Base-by-base conservation (phyloP, 1,140 invertebrate genomes). In the Andrena cerasifolii region DNA sequence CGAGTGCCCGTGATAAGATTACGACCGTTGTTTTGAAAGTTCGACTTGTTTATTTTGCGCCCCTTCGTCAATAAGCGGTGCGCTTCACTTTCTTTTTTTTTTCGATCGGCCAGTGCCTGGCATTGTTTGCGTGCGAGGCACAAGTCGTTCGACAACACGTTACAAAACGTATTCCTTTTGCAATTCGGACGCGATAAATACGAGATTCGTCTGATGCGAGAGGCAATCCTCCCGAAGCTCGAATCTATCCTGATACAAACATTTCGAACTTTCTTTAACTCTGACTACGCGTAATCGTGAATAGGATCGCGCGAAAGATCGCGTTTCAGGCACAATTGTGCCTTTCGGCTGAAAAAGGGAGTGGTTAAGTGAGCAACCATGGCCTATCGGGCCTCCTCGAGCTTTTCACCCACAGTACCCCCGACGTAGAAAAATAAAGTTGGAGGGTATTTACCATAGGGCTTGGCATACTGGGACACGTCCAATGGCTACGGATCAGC, bases 1-100 rank as follows among this genome's bases (percentile, higher is more conserved):
- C 71, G 71, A 74, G 70, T 65, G 58, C 49, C 61, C 77, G 58
- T 58, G 83, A 84, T 84, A 84, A 84, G 83, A 84, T 84, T 83
- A 79, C 56, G 61, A 7, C 18, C 62, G 71, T 63, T 84, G 78
- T 83, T 84, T 84, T 83, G 81, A 65, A 77, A 73, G 73, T 51
- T 72, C 71, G 72, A 83, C 78, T 45, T 83, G 79, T 84, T 84
- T 84, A 72, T 77, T 84, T 80, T 56, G 63, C 62, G 31, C 18
- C 62, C 28, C 58, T n/a, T 66, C 62, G 59, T 76, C 78, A 73
- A 61, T 31, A 28, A 21, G 43, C 40, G 21, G 36, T 21, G 47
- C 12, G 31, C 16, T 58, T 68, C n/a, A n/a, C 53, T 45, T 68
- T 33, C 36, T 43, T 63, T 68, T 33, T 43, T 43, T 63, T 28